A percentile compares a stretch with the other conserved stretches of the same genome.
Conservation (phyloP, 1,140 invertebrate genomes). For the Sweltsa coloradensis region DNA sequence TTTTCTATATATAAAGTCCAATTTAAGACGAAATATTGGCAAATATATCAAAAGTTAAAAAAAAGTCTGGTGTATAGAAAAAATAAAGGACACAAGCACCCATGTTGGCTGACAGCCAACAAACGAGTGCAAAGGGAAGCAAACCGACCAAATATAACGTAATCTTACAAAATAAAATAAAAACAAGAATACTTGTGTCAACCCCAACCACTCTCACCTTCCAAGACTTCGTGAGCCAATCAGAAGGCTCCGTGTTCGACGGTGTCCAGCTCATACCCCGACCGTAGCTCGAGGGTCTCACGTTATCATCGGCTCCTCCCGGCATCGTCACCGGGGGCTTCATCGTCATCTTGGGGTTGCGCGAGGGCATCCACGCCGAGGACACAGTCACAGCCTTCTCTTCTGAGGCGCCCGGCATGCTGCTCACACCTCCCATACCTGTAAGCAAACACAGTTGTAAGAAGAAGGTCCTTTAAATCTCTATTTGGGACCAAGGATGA, state of each 20-base stretch:
- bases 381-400: not conserved
- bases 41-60: no score
- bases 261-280: constrained; percentile 32
- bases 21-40: no score
- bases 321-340: not conserved
- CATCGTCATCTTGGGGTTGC: constrained; percentile 18
- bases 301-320: no score
- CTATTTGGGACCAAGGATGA: no score
- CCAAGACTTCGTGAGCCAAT: not conserved
- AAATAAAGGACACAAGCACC: not conserved
- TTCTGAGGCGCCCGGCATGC: not conserved
- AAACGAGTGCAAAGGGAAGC: not conserved
- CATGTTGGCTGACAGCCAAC: no score
- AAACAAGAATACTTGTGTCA: not conserved
- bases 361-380: constrained; percentile 14
- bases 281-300: constrained; percentile 28
- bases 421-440: not conserved
- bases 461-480: not conserved
- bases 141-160: not conserved
- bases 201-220: not conserved
- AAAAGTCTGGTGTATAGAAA: not conserved
- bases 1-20: no score
- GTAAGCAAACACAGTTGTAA: not conserved
- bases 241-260: constrained; percentile 13
- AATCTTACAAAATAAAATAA: not conserved